Conservation (phyloP, 2,797 vertebrate genomes). For the Antrozous pallidus region DNA sequence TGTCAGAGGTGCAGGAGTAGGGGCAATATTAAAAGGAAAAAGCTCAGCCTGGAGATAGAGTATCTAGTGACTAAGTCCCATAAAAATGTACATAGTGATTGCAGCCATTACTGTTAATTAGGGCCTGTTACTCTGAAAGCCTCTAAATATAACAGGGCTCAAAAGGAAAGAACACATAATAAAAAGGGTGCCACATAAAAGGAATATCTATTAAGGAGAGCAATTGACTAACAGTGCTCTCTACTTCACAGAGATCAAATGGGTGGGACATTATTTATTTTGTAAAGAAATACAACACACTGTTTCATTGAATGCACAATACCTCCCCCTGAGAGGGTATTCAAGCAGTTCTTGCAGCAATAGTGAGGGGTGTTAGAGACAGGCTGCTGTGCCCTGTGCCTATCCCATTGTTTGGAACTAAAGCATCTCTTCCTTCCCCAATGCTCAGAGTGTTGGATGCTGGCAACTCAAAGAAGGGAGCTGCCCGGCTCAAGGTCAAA, state of each 20-base stretch:
- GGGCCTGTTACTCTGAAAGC: not conserved
- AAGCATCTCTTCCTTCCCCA: not conserved
- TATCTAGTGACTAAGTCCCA: not conserved
- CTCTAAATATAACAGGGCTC: not conserved
- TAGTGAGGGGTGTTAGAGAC: not conserved
- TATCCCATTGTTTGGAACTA: not conserved
- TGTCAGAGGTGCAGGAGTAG: not conserved
- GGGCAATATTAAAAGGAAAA: not conserved
- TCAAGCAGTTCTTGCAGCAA: slow-evolving; percentile 51
- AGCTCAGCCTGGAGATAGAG: not conserved
- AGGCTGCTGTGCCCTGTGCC: not conserved
- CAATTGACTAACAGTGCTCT: not conserved
- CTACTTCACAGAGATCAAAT: not conserved
- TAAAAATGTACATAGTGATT: not conserved
- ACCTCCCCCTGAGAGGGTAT: not conserved
- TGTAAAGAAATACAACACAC: not conserved
- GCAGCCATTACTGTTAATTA: not conserved
- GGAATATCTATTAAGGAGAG: not conserved
- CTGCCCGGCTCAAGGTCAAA: not conserved
- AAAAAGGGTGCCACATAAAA: not conserved
- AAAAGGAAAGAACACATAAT: not conserved
- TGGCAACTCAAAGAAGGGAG: not conserved
- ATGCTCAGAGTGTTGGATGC: not conserved
- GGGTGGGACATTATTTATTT: not conserved
- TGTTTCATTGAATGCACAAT: not conserved